Percentiles rank a stretch among this genome's conserved stretches.
These are phyloP conservation scores for Pangasius mekongensis DNA, from an alignment of 2,797 vertebrate species.

Conservation along the genomic window DNA sequence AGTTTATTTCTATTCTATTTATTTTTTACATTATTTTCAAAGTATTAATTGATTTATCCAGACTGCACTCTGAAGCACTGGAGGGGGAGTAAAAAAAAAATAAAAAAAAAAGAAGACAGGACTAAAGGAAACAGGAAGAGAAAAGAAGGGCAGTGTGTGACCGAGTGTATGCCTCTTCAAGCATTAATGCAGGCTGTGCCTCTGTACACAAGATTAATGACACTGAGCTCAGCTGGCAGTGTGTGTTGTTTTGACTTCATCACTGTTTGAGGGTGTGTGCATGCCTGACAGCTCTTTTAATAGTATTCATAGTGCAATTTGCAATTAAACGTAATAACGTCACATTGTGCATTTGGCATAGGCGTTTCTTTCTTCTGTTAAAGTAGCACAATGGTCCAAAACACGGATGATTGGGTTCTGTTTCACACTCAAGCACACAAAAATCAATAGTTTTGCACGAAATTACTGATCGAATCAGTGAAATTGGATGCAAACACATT, in stretches of 20 bases:
- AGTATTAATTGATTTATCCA: not conserved
- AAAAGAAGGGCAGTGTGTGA: slow-evolving; percentile 17
- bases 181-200: slow-evolving; percentile 35
- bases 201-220: slow-evolving; percentile 70
- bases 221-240: slow-evolving; percentile 66
- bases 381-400: not conserved
- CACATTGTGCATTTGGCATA: not conserved
- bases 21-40: not conserved
- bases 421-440: not conserved
- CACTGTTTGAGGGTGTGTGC: slow-evolving; percentile 16
- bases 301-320: slow-evolving; percentile 18
- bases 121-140: not conserved
- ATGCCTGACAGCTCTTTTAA: slow-evolving; percentile 8
- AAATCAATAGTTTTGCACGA: not conserved
- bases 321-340: slow-evolving; percentile 23
- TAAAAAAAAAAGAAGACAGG: not conserved
- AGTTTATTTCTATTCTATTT: not conserved
- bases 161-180: slow-evolving; percentile 27
- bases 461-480: not conserved
- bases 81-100: not conserved
- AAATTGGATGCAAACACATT: not conserved
- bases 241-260: slow-evolving; percentile 37
- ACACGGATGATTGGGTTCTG: not conserved
- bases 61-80: not conserved
- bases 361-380: not conserved